phyloP scores from a whole-genome alignment of 2,113 vertebrate genomes.

The Spea bombifrons region DNA sequence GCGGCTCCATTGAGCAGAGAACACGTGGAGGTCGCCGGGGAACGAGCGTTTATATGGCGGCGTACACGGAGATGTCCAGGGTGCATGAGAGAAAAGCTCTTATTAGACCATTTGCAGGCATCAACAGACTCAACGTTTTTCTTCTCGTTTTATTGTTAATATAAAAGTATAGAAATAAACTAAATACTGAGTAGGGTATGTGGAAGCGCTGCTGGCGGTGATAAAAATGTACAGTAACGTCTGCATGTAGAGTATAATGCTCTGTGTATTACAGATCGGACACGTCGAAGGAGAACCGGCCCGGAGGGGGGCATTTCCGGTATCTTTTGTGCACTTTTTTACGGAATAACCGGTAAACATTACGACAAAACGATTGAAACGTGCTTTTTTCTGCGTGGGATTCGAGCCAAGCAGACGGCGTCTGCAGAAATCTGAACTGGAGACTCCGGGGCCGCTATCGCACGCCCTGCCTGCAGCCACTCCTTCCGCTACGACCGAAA shows the following conservation, averaged over 20 bases:
- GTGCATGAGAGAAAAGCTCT: too few relatives aligned
- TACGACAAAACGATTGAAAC: neutral
- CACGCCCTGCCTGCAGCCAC: neutral
- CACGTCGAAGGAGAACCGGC: conserved; percentile 86
- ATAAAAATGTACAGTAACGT: neutral
- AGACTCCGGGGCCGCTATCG: neutral
- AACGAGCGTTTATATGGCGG: too few relatives aligned
- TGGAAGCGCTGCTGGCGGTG: too few relatives aligned
- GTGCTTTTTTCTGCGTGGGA: neutral
- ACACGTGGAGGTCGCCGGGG: too few relatives aligned
- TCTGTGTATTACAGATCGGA: conserved; percentile 72
- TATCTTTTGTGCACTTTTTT: conserved; percentile 95
- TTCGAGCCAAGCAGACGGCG: neutral
- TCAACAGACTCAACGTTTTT: too few relatives aligned
- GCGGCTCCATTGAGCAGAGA: too few relatives aligned
- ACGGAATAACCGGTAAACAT: conserved; percentile 71
- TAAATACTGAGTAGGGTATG: too few relatives aligned
- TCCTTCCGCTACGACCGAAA: neutral
- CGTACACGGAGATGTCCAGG: too few relatives aligned
- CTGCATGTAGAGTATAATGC: neutral
- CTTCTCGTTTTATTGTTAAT: too few relatives aligned
- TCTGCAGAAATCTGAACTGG: neutral
- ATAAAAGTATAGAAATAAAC: too few relatives aligned
- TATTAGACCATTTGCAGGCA: too few relatives aligned
- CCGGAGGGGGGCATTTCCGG: conserved; percentile 84